Base-by-base conservation (phyloP, 2,888 invertebrate genomes). In the Cheilosia grossa region DNA sequence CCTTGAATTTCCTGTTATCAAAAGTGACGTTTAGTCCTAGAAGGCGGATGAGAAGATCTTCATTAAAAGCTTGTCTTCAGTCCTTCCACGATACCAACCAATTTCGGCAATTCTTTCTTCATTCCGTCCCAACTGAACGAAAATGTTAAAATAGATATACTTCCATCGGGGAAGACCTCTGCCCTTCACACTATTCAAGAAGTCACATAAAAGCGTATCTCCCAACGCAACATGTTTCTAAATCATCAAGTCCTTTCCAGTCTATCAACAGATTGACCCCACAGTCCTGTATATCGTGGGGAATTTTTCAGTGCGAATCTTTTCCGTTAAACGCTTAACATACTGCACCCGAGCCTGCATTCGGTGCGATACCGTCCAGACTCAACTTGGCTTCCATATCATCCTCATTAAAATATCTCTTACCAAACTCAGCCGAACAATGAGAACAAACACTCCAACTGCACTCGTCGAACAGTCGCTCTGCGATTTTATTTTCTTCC, bases 391-490 rank as follows among this genome's bases (percentile, higher is more conserved):
- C 49, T 75, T 75, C 75, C 85, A 30, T 6, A 80, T 75, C 72
- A 85, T 80, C 81, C 85, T 85, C 85, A 85, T 85, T 85, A 85
- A 85, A 85, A 85, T 85, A 85, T 77, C 85, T 85, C 72, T 85
- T 72, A 72, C 85, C 85, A 85, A 81, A 85, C 75, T 81, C 67
- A 85, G 81, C 58, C 56, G 51, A 85, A 85, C 80, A 85, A 85
- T 85, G 85, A 81, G 75, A 77, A 70, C 85, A 75, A 61, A 66
- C 53, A 69, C 21, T 54, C 74, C 30, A 61, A 59, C 42, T 59
- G 63, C 47, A 78, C 33, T 51, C 59, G 47, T 77, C 27, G 17
- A 9, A 49, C 58, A 10, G 49, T 67, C n/a, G 4, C 51, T 56
- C 51, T 24, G 30, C n/a, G 42, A 24, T 30, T 40, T 51, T 63